Percentiles rank a stretch among this genome's conserved stretches.
Evolutionary conservation across 2,113 vertebrate species (phyloP).

Genomic region (Struthidea cinerea): DNA sequence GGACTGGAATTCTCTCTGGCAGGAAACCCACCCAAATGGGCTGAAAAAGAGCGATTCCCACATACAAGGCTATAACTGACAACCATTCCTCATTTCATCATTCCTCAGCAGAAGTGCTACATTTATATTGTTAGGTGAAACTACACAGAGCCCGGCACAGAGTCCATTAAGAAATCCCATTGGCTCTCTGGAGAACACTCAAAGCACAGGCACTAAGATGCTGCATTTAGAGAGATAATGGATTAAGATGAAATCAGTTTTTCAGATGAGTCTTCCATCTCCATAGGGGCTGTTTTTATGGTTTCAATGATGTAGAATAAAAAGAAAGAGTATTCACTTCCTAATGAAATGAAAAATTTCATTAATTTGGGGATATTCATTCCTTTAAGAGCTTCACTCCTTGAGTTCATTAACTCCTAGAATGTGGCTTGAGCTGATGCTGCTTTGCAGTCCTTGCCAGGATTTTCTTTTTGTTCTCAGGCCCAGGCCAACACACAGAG

Average conservation of each 20-base stretch:
- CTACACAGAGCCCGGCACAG: background rate
- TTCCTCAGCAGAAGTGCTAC: background rate
- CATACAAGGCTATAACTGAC: background rate
- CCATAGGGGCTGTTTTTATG: constrained; percentile 19
- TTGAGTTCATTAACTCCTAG: background rate
- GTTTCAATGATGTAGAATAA: background rate
- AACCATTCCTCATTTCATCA: background rate
- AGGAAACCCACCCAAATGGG: background rate
- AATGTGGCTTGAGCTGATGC: background rate
- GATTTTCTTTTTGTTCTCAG: background rate
- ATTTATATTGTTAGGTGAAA: background rate
- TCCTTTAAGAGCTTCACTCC: constrained; percentile 25
- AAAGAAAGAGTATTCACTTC: constrained; percentile 15
- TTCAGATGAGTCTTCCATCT: constrained; percentile 17
- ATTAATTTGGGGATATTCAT: constrained; percentile 40
- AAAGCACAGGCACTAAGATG: constrained; percentile 4
- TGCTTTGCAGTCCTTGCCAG: background rate
- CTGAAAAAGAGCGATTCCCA: background rate
- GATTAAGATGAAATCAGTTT: constrained; percentile 37
- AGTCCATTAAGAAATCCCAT: constrained; percentile 6
- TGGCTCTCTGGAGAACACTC: constrained; percentile 27
- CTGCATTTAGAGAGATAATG: constrained; percentile 32
- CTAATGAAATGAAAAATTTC: constrained; percentile 58
- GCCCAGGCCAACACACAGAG: background rate
- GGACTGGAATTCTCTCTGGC: background rate